phyloP scores from a whole-genome alignment of 2,113 vertebrate species.

The Miniopterus natalensis region DNA sequence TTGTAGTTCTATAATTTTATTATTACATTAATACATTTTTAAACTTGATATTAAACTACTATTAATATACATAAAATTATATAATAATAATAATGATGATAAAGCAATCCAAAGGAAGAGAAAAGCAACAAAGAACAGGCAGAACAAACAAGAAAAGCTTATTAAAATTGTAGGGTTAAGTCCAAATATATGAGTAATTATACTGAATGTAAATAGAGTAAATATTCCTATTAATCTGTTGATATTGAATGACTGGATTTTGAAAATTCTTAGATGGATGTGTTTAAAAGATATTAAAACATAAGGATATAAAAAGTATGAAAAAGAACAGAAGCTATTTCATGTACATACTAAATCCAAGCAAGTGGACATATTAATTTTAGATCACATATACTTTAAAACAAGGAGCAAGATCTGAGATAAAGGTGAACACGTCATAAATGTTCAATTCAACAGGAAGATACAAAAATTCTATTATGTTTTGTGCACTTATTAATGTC shows the following conservation, averaged over 20 bases:
- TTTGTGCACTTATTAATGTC: not conserved
- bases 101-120: not conserved
- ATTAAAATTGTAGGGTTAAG: not conserved
- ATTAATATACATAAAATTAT: not conserved
- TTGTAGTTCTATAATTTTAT: not conserved
- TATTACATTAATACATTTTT: not conserved
- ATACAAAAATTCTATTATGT: not conserved
- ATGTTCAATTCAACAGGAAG: not conserved
- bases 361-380: not conserved
- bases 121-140: not conserved
- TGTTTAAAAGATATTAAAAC: constrained; percentile 41
- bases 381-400: not conserved
- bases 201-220: constrained; percentile 31
- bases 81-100: not conserved
- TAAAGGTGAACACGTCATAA: not conserved
- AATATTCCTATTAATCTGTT: not conserved
- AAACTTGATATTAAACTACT: not conserved
- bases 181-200: not conserved
- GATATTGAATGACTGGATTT: not conserved
- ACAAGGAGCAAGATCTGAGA: not conserved
- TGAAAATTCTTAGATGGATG: not conserved
- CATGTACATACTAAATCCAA: not conserved
- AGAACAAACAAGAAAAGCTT: not conserved
- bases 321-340: not conserved
- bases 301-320: not conserved